Conservation (phyloP, 2,888 invertebrate genomes). For the Theodoxus fluviatilis region DNA sequence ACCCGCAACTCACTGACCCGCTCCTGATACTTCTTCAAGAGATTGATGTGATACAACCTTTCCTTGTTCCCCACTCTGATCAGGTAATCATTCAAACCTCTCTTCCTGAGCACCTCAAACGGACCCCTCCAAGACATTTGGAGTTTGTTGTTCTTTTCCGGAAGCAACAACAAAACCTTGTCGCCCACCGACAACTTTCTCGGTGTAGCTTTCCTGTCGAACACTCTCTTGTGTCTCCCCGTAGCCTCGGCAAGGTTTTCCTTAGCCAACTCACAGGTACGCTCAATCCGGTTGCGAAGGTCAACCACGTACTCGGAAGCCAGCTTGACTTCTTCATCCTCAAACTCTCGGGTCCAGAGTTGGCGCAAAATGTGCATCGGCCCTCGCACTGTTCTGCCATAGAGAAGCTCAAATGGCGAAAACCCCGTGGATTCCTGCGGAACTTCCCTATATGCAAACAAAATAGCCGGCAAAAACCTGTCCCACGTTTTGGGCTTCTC, state of each 20-base stretch:
- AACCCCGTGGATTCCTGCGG: constrained; percentile 28
- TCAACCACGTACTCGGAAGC: constrained; percentile 12
- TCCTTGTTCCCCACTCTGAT: neutral
- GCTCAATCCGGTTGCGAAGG: constrained; percentile 6
- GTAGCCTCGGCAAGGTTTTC: constrained; percentile 23
- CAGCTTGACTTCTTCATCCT: constrained; percentile 16
- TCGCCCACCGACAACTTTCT: constrained; percentile 29
- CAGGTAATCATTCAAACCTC: neutral
- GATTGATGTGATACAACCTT: constrained; percentile 18
- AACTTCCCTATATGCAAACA: constrained; percentile 27
- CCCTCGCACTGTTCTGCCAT: constrained; percentile 27
- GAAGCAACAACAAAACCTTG: constrained; percentile 34
- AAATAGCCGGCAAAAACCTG: constrained; percentile 31
- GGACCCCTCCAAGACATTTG: constrained; percentile 35
- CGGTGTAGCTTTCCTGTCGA: constrained; percentile 27
- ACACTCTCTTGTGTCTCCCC: constrained; percentile 24
- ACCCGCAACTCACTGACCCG: neutral
- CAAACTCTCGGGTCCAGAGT: constrained; percentile 26
- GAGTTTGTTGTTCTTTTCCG: constrained; percentile 33
- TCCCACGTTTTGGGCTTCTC: constrained; percentile 38
- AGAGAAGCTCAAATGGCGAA: constrained; percentile 32
- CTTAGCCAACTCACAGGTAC: constrained; percentile 26
- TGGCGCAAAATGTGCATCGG: constrained; percentile 25
- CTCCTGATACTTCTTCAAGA: constrained; percentile 10
- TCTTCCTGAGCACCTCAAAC: constrained; percentile 1